phyloP scores from a whole-genome alignment of 37 sponge, comb jelly and placozoan species.

The Halichondria panicea region DNA sequence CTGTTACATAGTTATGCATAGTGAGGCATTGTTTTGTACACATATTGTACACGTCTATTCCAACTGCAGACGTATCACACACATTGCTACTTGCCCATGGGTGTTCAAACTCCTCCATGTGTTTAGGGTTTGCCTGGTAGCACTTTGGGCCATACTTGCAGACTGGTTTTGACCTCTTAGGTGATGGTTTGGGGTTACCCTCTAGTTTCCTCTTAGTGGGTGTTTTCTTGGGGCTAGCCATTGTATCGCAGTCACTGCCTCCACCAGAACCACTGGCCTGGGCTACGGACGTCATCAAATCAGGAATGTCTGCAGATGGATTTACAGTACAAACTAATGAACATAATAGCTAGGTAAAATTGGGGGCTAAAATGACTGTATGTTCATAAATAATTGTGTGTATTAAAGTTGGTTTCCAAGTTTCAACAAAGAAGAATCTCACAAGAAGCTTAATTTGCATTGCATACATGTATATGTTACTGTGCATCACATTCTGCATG shows the following conservation, averaged over 20 bases:
- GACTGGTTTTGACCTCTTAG: conserved; percentile 35
- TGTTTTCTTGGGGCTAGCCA: background rate
- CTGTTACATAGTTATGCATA: no score
- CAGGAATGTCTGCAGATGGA: conserved; percentile 35
- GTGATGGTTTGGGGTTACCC: background rate
- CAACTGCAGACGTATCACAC: no score
- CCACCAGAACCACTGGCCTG: background rate
- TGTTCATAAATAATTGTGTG: no score
- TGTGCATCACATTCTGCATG: background rate
- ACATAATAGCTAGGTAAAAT: no score
- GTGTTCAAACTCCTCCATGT: conserved; percentile 48
- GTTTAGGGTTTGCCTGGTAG: conserved; percentile 48
- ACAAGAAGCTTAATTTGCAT: no score
- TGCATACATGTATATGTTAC: no score
- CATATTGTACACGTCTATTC: no score
- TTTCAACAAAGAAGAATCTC: no score
- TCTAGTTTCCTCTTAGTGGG: background rate
- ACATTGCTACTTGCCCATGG: conserved; percentile 29
- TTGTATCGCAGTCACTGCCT: background rate
- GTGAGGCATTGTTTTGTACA: no score
- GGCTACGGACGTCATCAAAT: conserved; percentile 6
- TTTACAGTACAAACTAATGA: no score
- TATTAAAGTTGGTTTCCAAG: no score
- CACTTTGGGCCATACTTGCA: conserved; percentile 63
- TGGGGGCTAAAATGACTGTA: no score